Conservation (phyloP, 2,797 vertebrate genomes). For the Enteromius treurensis region DNA sequence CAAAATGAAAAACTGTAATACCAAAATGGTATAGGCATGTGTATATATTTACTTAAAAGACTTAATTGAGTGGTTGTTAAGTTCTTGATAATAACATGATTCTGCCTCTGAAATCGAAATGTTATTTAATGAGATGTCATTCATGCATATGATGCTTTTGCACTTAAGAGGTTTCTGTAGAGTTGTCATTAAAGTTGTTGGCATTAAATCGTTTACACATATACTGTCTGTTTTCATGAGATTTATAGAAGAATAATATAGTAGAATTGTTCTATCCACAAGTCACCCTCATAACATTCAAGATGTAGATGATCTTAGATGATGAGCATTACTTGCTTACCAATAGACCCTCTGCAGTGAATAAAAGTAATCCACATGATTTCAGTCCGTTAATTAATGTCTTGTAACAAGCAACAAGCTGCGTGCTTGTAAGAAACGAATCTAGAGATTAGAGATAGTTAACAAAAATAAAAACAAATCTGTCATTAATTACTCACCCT, state of each 20-base stretch:
- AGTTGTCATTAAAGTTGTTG: constrained; percentile 20
- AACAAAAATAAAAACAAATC: not conserved
- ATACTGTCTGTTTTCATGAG: not conserved
- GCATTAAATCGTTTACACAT: constrained; percentile 24
- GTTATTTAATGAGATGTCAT: constrained; percentile 5
- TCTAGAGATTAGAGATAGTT: not conserved
- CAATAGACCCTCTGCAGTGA: not conserved
- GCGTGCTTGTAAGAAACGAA: not conserved
- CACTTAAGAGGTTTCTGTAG: not conserved
- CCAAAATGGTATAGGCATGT: not conserved
- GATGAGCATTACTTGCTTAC: not conserved
- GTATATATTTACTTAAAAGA: constrained; percentile 19
- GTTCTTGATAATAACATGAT: not conserved
- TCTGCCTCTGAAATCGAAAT: constrained; percentile 12
- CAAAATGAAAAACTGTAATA: not conserved
- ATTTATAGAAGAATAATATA: not conserved
- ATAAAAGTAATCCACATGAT: not conserved
- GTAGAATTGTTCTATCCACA: not conserved
- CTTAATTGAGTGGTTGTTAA: constrained; percentile 3
- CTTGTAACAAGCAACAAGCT: not conserved
- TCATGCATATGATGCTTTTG: not conserved
- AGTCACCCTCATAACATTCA: not conserved
- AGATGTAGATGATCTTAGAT: not conserved
- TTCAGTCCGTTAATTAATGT: not conserved
- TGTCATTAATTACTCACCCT: not conserved